Percentiles rank a stretch among this genome's conserved stretches.
phyloP scores from a whole-genome alignment of 2,888 invertebrate genomes.

The Leucophenga montana region DNA sequence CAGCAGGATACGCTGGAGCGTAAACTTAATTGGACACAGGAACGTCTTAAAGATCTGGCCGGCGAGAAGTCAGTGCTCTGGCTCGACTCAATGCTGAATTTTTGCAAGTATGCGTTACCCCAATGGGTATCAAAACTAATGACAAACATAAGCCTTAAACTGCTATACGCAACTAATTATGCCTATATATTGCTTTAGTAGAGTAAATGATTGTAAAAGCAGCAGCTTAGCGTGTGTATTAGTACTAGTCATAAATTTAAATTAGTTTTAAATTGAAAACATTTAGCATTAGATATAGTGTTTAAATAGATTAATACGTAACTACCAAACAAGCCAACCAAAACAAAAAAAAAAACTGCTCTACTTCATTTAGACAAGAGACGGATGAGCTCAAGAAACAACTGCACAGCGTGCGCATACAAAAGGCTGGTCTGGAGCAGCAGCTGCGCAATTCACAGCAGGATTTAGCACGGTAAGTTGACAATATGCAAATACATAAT shows the following conservation, averaged over 20 bases:
- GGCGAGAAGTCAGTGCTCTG: conserved; percentile 68
- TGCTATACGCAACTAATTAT: conserved; percentile 50
- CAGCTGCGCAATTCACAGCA: conserved; percentile 67
- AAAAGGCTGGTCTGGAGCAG: conserved; percentile 69
- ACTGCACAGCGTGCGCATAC: conserved; percentile 66
- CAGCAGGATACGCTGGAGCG: conserved; percentile 67
- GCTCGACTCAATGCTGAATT: conserved; percentile 71
- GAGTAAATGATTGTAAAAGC: too few relatives aligned
- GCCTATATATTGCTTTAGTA: conserved; percentile 48
- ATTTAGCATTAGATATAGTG: background rate
- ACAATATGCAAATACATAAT: background rate
- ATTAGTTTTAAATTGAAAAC: background rate
- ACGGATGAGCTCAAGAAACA: conserved; percentile 69
- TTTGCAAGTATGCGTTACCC: conserved; percentile 71
- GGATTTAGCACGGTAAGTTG: conserved; percentile 67
- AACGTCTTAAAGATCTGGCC: conserved; percentile 64
- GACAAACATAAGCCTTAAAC: conserved; percentile 45
- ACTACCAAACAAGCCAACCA: conserved; percentile 5
- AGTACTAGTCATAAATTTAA: background rate
- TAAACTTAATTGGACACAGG: conserved; percentile 63
- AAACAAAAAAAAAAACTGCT: background rate
- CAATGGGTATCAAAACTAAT: conserved; percentile 27
- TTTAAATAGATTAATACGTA: too few relatives aligned
- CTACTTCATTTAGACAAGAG: conserved; percentile 68
- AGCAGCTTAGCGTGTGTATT: too few relatives aligned